phyloP scores from a whole-genome alignment of 2,797 vertebrate species.

The Rachycentron canadum region DNA sequence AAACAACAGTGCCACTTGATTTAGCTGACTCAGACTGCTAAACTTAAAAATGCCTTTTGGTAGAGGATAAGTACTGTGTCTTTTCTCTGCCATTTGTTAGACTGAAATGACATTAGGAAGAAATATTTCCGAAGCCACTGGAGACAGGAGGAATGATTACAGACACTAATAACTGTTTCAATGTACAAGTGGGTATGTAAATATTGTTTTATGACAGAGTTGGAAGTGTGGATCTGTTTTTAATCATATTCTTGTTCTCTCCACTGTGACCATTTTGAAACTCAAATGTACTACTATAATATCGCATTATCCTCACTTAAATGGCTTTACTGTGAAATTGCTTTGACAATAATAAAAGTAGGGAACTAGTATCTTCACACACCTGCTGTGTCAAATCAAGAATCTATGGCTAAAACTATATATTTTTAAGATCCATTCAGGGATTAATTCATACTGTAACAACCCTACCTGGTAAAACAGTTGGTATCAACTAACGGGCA shows the following conservation, averaged over 20 bases:
- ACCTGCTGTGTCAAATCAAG: conserved; percentile 6
- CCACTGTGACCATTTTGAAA: neutral
- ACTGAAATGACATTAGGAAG: neutral
- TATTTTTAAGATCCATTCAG: conserved; percentile 28
- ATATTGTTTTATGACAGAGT: neutral
- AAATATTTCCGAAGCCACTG: neutral
- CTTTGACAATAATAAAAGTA: neutral
- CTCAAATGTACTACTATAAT: neutral
- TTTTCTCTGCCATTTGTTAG: neutral
- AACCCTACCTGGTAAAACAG: conserved; percentile 49
- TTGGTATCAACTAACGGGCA: conserved; percentile 61
- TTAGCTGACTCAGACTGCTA: neutral
- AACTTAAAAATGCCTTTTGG: neutral
- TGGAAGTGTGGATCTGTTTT: neutral
- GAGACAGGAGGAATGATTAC: neutral
- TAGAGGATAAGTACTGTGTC: neutral
- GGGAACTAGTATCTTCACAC: neutral
- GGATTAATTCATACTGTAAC: conserved; percentile 57
- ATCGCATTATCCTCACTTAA: neutral
- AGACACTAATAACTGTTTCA: neutral
- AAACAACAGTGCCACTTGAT: neutral
- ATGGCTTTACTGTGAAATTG: neutral
- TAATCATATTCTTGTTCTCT: neutral
- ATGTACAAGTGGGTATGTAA: neutral
- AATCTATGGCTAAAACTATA: conserved; percentile 5